phyloP scores from a whole-genome alignment of 2,888 invertebrate species.

The Zele albiditarsus region DNA sequence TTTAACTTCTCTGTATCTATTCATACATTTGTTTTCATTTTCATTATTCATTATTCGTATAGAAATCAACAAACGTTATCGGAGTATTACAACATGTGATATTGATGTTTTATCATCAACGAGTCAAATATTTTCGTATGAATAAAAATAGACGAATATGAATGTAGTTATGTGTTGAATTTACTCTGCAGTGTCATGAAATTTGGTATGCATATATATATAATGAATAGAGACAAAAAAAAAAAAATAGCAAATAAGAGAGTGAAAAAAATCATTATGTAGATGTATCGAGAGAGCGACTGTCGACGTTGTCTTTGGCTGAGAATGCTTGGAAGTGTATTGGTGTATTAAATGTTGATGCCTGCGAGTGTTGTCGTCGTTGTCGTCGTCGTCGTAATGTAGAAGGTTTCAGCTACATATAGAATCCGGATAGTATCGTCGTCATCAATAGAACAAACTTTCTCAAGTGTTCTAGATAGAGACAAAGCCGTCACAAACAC shows the following conservation, averaged over 20 bases:
- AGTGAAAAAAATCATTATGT: neutral
- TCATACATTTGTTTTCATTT: neutral
- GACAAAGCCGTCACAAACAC: conserved; percentile 29
- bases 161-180: neutral
- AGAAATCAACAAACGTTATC: neutral
- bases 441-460: conserved; percentile 30
- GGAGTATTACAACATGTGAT: neutral
- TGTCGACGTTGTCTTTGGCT: neutral
- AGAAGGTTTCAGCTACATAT: neutral
- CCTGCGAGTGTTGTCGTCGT: conserved; percentile 22
- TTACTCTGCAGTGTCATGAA: neutral
- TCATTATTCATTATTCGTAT: neutral
- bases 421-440: conserved; percentile 28
- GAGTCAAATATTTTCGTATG: neutral
- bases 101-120: neutral
- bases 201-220: neutral
- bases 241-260: neutral
- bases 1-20: conserved; percentile 3
- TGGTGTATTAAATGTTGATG: conserved; percentile 2
- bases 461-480: conserved; percentile 33
- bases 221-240: neutral
- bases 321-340: neutral
- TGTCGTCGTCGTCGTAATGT: conserved; percentile 29
- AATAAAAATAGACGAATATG: neutral
- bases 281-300: neutral